phyloP scores from a whole-genome alignment of 2,888 invertebrate genomes.

The Cataglyphis altisquamis region DNA sequence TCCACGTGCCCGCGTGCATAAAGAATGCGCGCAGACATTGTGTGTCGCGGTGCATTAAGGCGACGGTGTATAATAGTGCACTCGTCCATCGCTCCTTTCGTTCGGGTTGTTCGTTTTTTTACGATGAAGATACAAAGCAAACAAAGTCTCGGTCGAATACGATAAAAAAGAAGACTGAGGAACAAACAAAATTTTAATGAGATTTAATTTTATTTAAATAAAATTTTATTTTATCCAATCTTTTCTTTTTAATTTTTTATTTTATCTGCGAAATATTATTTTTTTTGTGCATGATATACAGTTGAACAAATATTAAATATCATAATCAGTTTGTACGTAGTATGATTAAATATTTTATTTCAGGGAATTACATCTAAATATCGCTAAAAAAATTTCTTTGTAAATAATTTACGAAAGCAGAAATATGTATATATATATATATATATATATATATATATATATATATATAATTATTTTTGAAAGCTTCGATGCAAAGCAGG shows the following conservation, averaged over 20 bases:
- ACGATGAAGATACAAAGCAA: not conserved
- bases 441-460: not conserved
- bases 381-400: not conserved
- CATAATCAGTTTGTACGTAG: not conserved
- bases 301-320: not conserved
- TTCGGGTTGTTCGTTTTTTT: not conserved
- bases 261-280: not conserved
- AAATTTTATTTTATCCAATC: not conserved
- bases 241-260: not conserved
- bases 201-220: not conserved
- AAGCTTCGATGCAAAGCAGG: not conserved
- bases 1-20: constrained; percentile 8
- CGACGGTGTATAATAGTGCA: constrained; percentile 32
- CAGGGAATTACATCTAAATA: not conserved
- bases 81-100: constrained; percentile 1
- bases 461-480: constrained; percentile 24
- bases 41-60: constrained; percentile 24
- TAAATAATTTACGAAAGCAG: constrained; percentile 28
- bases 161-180: not conserved
- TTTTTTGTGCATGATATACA: not conserved
- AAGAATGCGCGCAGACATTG: constrained; percentile 7
- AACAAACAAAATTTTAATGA: not conserved
- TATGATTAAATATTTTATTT: constrained; percentile 4
- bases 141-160: not conserved
- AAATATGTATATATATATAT: not conserved